These are phyloP conservation scores for Anser brachyrhynchus DNA, from an alignment of 2,113 vertebrate species.

Conservation along the genomic window DNA sequence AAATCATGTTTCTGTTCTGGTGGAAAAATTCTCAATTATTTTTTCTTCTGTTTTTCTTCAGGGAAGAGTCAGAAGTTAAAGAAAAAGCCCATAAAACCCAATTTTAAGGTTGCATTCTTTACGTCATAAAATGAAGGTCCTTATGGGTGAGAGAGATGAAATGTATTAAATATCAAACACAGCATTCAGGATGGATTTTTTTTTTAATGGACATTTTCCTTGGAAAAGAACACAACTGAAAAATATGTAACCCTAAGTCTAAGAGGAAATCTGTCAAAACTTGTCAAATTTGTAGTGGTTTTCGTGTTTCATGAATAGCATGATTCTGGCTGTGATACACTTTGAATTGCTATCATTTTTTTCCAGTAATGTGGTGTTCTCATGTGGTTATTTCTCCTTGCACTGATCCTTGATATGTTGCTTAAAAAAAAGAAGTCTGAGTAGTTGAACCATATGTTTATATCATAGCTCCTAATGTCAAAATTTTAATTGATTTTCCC, in stretches of 20 bases:
- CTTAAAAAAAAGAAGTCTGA: conserved; percentile 11
- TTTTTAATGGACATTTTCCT: background rate
- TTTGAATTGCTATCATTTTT: background rate
- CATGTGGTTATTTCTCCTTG: conserved; percentile 29
- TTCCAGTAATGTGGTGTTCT: background rate
- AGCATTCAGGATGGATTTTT: background rate
- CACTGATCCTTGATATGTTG: background rate
- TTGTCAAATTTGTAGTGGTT: background rate
- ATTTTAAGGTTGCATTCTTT: conserved; percentile 12
- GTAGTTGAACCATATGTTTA: conserved; percentile 57
- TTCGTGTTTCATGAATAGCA: background rate
- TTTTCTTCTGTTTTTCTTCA: background rate
- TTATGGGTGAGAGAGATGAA: background rate
- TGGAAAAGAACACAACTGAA: conserved; percentile 9
- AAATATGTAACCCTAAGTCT: background rate
- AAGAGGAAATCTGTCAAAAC: background rate
- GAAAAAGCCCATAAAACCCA: background rate
- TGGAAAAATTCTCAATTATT: background rate
- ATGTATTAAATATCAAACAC: background rate
- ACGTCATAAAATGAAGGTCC: conserved; percentile 7
- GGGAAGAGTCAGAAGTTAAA: background rate
- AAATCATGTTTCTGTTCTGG: background rate
- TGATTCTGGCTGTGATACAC: background rate
- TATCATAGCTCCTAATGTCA: conserved; percentile 66
- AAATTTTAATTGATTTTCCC: conserved; percentile 75